Percentiles rank a stretch among this genome's conserved stretches.
Evolutionary conservation across 1,140 invertebrate species (phyloP).

Genomic region (Anthonomus grandis): DNA sequence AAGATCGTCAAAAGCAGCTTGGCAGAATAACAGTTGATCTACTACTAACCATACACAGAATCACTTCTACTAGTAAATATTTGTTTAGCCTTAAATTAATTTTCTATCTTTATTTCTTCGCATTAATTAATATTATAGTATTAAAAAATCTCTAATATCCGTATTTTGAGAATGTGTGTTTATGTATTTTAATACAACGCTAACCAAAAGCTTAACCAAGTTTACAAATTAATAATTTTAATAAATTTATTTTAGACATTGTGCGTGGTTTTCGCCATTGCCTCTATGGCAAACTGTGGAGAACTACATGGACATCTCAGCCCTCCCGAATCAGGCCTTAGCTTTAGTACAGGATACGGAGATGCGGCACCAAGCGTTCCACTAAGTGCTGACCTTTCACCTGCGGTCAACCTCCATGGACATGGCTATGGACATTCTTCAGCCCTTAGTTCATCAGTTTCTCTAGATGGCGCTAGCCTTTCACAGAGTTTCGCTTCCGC

Average conservation of each 20-base stretch:
- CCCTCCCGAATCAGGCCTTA: slow-evolving; percentile 25
- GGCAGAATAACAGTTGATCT: no score
- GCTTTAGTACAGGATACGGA: slow-evolving; percentile 30
- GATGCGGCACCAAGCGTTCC: slow-evolving; percentile 6
- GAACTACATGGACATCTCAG: slow-evolving; percentile 26
- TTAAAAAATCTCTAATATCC: no score
- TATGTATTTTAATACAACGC: no score
- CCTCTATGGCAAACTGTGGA: slow-evolving; percentile 30
- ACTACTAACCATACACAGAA: no score
- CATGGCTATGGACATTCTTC: neutral
- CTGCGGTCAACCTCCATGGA: neutral
- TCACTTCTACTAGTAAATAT: no score
- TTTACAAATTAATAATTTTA: no score
- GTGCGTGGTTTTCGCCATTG: slow-evolving; percentile 29
- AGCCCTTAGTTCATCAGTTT: neutral
- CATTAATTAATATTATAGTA: no score
- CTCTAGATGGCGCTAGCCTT: neutral
- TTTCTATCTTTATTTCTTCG: no score
- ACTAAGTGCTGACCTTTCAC: neutral
- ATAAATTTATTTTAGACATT: slow-evolving; percentile 31
- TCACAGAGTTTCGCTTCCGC: neutral
- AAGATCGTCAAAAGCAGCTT: no score
- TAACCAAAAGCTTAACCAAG: no score
- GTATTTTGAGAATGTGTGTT: no score
- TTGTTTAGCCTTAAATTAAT: no score